phyloP scores from a whole-genome alignment of 2,113 vertebrate species.

The Entomyzon cyanotis region DNA sequence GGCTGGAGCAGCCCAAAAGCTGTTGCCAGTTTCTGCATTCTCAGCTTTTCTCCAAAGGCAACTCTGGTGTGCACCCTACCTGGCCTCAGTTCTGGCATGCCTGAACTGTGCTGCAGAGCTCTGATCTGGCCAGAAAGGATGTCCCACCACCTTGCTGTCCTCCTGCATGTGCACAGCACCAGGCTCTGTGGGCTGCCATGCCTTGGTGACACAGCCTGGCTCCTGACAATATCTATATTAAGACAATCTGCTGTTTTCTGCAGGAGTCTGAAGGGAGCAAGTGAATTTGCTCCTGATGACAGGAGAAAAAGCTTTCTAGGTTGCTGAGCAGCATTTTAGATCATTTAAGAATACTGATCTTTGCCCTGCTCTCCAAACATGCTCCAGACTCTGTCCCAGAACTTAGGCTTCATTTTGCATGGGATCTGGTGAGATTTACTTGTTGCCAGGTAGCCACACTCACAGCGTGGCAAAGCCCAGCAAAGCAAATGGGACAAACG shows the following conservation, averaged over 20 bases:
- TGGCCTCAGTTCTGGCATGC: fast-evolving
- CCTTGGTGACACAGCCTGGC: background rate
- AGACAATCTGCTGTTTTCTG: background rate
- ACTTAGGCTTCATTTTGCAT: background rate
- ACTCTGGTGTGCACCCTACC: background rate
- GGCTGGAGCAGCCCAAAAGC: background rate
- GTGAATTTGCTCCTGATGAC: background rate
- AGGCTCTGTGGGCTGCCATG: background rate
- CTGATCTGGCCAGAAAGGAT: background rate
- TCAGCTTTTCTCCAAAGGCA: background rate
- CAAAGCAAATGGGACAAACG: background rate
- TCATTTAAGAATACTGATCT: background rate
- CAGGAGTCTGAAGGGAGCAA: background rate
- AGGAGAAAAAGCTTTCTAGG: background rate
- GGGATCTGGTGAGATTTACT: background rate
- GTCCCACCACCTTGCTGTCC: background rate
- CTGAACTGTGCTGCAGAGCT: background rate
- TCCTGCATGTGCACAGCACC: background rate
- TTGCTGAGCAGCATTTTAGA: background rate
- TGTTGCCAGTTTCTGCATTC: fast-evolving
- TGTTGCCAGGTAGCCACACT: background rate
- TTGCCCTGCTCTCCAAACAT: background rate
- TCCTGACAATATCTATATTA: background rate
- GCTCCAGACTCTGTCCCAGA: background rate
- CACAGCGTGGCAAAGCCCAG: background rate